Evolutionary conservation across 2,888 invertebrate genomes (phyloP), one percentile per base, ranked within the genome.

Genomic region (Papilio demoleus): DNA sequence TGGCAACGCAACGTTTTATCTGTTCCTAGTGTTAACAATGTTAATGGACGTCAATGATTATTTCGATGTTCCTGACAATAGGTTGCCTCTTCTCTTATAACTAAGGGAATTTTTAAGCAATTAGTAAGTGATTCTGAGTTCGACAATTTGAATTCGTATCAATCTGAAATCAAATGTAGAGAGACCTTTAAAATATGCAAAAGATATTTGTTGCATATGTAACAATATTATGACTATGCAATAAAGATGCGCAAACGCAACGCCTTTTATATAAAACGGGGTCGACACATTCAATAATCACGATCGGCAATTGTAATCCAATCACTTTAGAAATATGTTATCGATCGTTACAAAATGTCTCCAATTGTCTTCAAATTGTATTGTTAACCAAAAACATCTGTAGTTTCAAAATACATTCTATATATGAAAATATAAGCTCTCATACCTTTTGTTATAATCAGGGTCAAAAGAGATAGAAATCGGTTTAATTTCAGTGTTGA

Each of bases 281-380:
- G 42, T 19, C 36, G 47, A 34, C 56, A 56, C 14, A 65, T 31
- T 36, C 24, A 22, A 17, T 45, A 36, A 40, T 36, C 40, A 53
- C 42, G 38, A 47, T 27, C 34, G 14, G n/a, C 45, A 66, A 66
- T 66, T 9, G 59, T 38, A 36, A 45, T 66, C 47, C 60, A 60
- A 65, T 65, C 65, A 65, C 6, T 36, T 17, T 40, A 56, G 1
- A 56, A 65, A 31, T 24, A 50, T 14, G 64, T 31, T 31, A 42
- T 24, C 67, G 34, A 61, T 53, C 19, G 38, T 67, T 67, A 50
- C 67, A 60, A 50, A 67, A 50, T 61, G 38, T 59, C 59, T 19
- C 53, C 61, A 45, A 59, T 67, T 67, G 67, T 61, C 60, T 61
- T 67, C 58, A 8, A 12, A 40, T 22, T 62, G 27, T 40, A 64